Percentiles rank a stretch among this genome's conserved stretches.
Conservation (phyloP, 2,797 vertebrate species). For the Heteromormyrus szaboi region DNA sequence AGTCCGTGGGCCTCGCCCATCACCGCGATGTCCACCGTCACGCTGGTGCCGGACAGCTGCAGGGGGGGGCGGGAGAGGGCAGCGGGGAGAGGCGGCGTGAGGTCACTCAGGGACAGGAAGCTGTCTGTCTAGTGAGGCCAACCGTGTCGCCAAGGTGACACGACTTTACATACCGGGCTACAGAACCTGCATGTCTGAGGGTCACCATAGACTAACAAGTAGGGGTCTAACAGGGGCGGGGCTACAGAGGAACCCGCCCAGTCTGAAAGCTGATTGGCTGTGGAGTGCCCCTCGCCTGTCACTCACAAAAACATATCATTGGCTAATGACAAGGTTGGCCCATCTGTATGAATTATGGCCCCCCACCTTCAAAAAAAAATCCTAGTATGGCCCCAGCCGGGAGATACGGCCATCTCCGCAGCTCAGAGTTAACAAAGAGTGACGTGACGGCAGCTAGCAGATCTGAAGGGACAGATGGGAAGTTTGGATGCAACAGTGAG, state of each 20-base stretch:
- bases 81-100: background rate
- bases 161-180: background rate
- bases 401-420: background rate
- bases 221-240: background rate
- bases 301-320: background rate
- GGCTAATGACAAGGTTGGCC: background rate
- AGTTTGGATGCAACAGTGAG: background rate
- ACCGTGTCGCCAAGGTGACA: background rate
- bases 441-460: background rate
- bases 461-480: background rate
- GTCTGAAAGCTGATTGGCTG: background rate
- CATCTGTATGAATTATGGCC: background rate
- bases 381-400: background rate
- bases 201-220: background rate
- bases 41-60: slow-evolving; percentile 62
- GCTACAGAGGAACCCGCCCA: background rate
- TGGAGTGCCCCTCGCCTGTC: background rate
- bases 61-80: slow-evolving; percentile 18
- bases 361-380: background rate
- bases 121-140: background rate
- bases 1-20: slow-evolving; percentile 96
- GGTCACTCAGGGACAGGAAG: background rate
- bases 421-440: background rate
- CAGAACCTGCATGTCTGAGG: background rate
- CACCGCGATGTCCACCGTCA: slow-evolving; percentile 87